phyloP scores from a whole-genome alignment of 2,113 vertebrate genomes.

The Pyxicephalus adspersus region DNA sequence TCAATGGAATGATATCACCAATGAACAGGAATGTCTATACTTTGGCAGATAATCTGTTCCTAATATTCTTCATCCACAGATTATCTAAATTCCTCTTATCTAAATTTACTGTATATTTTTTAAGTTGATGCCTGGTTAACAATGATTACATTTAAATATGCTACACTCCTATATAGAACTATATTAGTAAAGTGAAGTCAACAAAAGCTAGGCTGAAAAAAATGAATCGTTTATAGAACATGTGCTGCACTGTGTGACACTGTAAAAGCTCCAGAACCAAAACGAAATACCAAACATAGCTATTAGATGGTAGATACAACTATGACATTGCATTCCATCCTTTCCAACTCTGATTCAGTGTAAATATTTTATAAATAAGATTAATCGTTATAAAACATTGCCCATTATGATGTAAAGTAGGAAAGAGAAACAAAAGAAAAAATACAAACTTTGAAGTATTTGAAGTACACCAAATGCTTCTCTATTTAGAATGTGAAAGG shows the following conservation, averaged over 20 bases:
- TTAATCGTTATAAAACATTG: constrained; percentile 36
- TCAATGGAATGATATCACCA: too few relatives aligned
- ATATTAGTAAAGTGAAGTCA: too few relatives aligned
- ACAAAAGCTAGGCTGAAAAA: not conserved
- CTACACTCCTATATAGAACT: too few relatives aligned
- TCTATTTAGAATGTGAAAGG: constrained; percentile 33
- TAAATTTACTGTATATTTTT: too few relatives aligned
- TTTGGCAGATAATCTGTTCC: too few relatives aligned
- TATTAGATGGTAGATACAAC: constrained; percentile 4
- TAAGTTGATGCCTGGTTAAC: too few relatives aligned
- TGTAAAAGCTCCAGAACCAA: not conserved
- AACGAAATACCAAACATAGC: constrained; percentile 39
- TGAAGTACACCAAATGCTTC: constrained; percentile 27
- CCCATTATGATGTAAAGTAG: constrained; percentile 23
- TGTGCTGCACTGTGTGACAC: not conserved
- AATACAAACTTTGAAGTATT: constrained; percentile 29
- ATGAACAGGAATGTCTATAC: too few relatives aligned
- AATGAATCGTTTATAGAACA: not conserved
- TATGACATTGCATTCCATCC: constrained; percentile 10
- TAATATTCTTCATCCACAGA: too few relatives aligned
- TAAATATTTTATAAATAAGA: constrained; percentile 50
- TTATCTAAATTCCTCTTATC: too few relatives aligned
- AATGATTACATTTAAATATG: too few relatives aligned
- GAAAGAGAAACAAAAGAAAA: constrained; percentile 12
- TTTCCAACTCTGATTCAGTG: constrained; percentile 4